Evolutionary conservation across 2,888 invertebrate species (phyloP), one percentile per base, ranked within the genome.

Genomic region (Mythimna lalbum): DNA sequence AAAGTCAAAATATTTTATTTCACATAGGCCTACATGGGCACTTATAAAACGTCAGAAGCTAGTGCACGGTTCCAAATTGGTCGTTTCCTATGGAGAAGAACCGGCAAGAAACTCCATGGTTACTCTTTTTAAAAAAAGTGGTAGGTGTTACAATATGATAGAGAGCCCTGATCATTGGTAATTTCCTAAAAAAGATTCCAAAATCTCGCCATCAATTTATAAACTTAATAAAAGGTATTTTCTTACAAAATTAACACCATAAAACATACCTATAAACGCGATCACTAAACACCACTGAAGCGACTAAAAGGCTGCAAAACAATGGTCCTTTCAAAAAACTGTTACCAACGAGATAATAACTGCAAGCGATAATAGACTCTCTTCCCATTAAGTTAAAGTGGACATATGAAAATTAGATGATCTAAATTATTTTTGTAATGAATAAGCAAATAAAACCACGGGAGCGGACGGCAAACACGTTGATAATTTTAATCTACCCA

Each of bases 401-500:
- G 62, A 70, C 59, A 59, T 76, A 70, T 64, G 56, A 67, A 69
- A 80, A 71, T 69, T 61, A 72, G 52, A 75, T 61, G 43, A 47
- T 57, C 61, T 23, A 56, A 81, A 83, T 81, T 82, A 83, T 86
- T 82, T 86, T 86, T 84, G 81, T 85, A 81, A 83, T 80, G 80
- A 83, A 82, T 83, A 84, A 84, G 81, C 85, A 88, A 88, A 88
- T 88, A 88, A 87, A 89, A 90, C 85, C 87, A 75, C 88, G 78
- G 76, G 83, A 83, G 82, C 82, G 83, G 85, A 83, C 79, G 81
- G 86, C 73, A 85, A 89, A 89, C 86, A 90, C 82, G 90, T 88
- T 90, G 89, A 91, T 91, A 91, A 92, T 90, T 91, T 90, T 90
- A 91, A 91, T 90, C 88, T 88, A 86, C 88, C 85, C 80, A 87